These are phyloP conservation scores for Rhinolophus ferrumequinum DNA, from an alignment of 2,113 vertebrate species.

Conservation along the genomic window DNA sequence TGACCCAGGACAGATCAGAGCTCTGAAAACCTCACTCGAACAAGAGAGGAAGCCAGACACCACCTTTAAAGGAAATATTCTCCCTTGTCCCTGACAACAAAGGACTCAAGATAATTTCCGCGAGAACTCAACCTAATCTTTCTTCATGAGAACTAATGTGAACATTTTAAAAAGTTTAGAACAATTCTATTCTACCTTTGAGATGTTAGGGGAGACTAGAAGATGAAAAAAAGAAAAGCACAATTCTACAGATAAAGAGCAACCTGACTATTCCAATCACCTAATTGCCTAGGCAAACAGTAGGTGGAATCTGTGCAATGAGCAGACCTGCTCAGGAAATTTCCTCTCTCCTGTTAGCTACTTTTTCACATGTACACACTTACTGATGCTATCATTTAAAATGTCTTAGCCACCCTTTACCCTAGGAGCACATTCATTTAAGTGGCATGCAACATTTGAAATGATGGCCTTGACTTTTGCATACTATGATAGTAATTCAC, in stretches of 20 bases:
- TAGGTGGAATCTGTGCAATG: background rate
- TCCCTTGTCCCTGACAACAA: background rate
- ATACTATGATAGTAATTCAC: background rate
- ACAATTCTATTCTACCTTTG: background rate
- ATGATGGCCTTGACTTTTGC: background rate
- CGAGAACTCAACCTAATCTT: background rate
- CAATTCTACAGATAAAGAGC: background rate
- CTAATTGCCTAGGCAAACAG: background rate
- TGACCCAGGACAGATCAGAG: background rate
- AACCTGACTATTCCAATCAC: background rate
- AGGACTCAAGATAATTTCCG: background rate
- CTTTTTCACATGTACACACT: no score
- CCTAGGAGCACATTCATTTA: background rate
- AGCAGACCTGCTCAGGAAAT: background rate
- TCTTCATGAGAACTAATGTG: background rate
- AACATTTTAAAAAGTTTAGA: background rate
- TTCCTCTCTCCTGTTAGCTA: background rate
- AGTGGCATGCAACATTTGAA: background rate
- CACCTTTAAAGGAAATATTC: background rate
- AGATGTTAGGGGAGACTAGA: background rate
- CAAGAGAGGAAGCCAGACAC: background rate
- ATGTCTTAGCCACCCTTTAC: background rate
- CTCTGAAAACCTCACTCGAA: background rate
- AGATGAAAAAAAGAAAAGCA: background rate
- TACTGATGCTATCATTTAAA: background rate